Evolutionary conservation across 2,888 invertebrate genomes (phyloP).

Genomic region (Hecatera dysodea): DNA sequence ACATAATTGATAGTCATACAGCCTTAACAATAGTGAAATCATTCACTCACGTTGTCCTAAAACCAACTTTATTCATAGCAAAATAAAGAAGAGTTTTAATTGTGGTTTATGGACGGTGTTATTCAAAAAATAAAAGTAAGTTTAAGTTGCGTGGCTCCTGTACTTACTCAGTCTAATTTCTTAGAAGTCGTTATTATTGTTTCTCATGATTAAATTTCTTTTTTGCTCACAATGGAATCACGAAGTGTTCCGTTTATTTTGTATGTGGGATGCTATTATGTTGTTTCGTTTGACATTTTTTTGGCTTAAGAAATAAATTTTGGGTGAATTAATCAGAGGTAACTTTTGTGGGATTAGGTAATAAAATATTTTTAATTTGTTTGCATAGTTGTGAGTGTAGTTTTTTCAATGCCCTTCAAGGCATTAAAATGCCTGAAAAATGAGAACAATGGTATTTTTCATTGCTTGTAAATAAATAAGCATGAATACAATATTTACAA

Average conservation of each 20-base stretch:
- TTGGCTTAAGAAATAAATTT: conserved; percentile 64
- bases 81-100: conserved; percentile 68
- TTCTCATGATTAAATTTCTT: conserved; percentile 91
- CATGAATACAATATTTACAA: background rate
- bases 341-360: conserved; percentile 25
- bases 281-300: conserved; percentile 75
- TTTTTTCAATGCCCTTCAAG: too few relatives aligned
- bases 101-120: conserved; percentile 65
- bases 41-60: conserved; percentile 67
- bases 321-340: conserved; percentile 50
- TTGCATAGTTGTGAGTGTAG: background rate
- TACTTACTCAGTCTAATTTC: conserved; percentile 90
- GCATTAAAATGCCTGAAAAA: too few relatives aligned
- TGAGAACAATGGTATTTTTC: background rate
- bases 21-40: conserved; percentile 89
- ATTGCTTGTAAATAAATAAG: background rate
- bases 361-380: conserved; percentile 46
- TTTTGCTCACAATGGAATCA: conserved; percentile 87
- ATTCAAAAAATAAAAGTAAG: conserved; percentile 86
- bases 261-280: conserved; percentile 78
- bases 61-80: conserved; percentile 67
- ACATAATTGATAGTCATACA: conserved; percentile 90
- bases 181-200: conserved; percentile 89
- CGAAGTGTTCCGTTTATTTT: conserved; percentile 81
- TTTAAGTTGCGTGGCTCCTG: conserved; percentile 90